A percentile compares a stretch with the other conserved stretches of the same genome.
These are phyloP conservation scores for Chrysomela aeneicollis DNA, from an alignment of 2,888 invertebrate species.

Conservation along the genomic window DNA sequence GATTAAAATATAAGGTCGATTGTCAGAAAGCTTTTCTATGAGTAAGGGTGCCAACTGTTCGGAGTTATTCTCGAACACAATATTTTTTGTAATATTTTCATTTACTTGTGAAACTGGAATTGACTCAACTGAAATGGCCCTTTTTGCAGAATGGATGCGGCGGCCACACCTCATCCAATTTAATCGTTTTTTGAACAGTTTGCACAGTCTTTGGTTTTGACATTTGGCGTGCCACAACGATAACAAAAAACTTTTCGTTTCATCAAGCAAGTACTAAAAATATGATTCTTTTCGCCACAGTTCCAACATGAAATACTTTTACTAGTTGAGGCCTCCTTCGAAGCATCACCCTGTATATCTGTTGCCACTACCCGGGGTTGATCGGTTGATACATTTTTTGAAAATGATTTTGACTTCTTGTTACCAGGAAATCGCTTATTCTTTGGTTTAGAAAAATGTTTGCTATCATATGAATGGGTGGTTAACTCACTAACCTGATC, in stretches of 20 bases:
- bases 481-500: constrained; percentile 2
- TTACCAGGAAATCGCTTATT: too few relatives aligned
- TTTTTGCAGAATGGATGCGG: constrained; percentile 1
- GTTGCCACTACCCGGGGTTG: too few relatives aligned
- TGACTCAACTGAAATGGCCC: not conserved
- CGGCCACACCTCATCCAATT: not conserved
- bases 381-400: not conserved
- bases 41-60: not conserved
- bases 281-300: constrained; percentile 14
- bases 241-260: constrained; percentile 29
- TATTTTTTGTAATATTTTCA: too few relatives aligned
- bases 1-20: constrained; percentile 14
- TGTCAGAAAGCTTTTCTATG: too few relatives aligned
- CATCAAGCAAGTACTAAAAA: constrained; percentile 13
- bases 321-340: not conserved
- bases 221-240: constrained; percentile 27
- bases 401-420: too few relatives aligned
- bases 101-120: not conserved
- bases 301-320: not conserved
- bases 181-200: constrained; percentile 18
- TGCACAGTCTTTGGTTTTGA: constrained; percentile 23
- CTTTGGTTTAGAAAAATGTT: too few relatives aligned
- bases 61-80: not conserved
- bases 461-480: not conserved
- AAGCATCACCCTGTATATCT: not conserved